Conservation (phyloP, 1,140 invertebrate species). For the Diorhabda elongata region DNA sequence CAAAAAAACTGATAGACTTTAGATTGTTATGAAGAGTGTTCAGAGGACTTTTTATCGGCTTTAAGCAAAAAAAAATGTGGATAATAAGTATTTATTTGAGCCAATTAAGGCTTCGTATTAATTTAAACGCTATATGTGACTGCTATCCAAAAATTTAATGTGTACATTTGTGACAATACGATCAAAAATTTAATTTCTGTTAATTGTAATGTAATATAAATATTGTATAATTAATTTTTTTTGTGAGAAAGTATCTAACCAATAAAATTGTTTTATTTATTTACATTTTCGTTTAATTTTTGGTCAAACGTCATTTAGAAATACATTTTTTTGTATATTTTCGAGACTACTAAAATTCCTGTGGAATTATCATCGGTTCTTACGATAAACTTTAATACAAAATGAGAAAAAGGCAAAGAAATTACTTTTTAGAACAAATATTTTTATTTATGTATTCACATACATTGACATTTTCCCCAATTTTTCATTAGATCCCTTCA, state of each 20-base stretch:
- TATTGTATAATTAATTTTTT: conserved; percentile 29
- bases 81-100: conserved; percentile 5
- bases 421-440: too few relatives aligned
- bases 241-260: conserved; percentile 28
- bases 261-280: conserved; percentile 40
- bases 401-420: too few relatives aligned
- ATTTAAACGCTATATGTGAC: conserved; percentile 31
- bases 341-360: too few relatives aligned
- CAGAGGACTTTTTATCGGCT: neutral
- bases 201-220: conserved; percentile 29
- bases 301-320: neutral
- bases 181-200: conserved; percentile 21
- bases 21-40: neutral
- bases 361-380: too few relatives aligned
- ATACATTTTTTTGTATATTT: neutral
- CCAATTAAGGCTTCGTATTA: conserved; percentile 15
- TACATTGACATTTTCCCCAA: too few relatives aligned
- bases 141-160: conserved; percentile 30
- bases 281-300: conserved; percentile 11
- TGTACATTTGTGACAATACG: conserved; percentile 40
- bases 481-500: too few relatives aligned
- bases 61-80: neutral
- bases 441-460: too few relatives aligned
- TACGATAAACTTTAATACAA: too few relatives aligned
- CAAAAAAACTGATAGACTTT: neutral